phyloP scores from a whole-genome alignment of 2,113 vertebrate species.

The Phoxinus phoxinus region DNA sequence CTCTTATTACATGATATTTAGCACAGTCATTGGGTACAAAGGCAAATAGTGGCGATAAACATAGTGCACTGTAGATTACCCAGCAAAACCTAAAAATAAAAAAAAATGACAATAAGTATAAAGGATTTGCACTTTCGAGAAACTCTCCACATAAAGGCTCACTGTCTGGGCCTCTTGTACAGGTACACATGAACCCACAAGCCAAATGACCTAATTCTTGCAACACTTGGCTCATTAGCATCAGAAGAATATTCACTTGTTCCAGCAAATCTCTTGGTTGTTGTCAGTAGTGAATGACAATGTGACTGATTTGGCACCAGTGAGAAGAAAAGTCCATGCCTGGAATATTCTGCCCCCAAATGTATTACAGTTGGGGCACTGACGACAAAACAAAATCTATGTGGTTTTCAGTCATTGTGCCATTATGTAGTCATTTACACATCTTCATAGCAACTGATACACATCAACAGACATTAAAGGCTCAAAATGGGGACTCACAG shows the following conservation, averaged over 20 bases:
- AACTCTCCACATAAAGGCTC: neutral
- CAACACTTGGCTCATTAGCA: slow-evolving; percentile 13
- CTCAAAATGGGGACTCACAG: neutral
- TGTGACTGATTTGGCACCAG: slow-evolving; percentile 39
- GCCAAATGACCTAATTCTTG: slow-evolving; percentile 32
- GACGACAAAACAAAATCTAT: neutral
- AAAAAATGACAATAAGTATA: slow-evolving; percentile 6
- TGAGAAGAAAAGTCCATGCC: neutral
- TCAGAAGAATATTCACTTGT: slow-evolving; percentile 23
- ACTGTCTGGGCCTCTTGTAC: neutral
- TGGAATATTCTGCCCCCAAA: slow-evolving; percentile 29
- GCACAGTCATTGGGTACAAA: slow-evolving; percentile 68
- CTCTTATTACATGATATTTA: slow-evolving; percentile 69
- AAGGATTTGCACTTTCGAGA: neutral
- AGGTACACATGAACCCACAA: slow-evolving; percentile 24
- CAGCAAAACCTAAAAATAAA: neutral
- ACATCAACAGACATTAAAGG: slow-evolving; percentile 4
- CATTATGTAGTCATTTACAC: neutral
- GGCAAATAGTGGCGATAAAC: slow-evolving; percentile 73
- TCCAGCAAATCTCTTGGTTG: slow-evolving; percentile 37
- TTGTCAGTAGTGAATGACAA: slow-evolving; percentile 11
- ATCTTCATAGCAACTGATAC: neutral
- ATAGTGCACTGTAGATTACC: slow-evolving; percentile 41
- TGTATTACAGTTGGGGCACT: slow-evolving; percentile 4
- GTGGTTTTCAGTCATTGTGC: neutral